phyloP scores from a whole-genome alignment of 2,113 vertebrate genomes.

The Leucoraja erinaceus region DNA sequence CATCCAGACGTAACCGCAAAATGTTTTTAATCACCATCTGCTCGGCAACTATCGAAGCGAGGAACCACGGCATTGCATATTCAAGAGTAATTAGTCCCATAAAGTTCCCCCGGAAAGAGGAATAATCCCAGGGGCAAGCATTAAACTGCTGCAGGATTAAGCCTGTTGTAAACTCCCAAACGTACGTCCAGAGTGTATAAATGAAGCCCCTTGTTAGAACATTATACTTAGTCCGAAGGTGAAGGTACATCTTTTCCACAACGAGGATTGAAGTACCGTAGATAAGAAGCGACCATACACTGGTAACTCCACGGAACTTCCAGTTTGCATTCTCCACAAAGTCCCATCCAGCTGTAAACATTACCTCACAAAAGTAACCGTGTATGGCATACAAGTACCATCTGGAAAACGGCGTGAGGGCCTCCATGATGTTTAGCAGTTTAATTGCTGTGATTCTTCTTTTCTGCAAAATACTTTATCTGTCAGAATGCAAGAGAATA shows the following conservation, averaged over 20 bases:
- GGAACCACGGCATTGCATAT: conserved; percentile 57
- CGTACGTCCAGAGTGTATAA: conserved; percentile 59
- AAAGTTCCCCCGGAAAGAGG: conserved; percentile 53
- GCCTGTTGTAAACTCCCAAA: conserved; percentile 64
- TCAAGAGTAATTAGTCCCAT: conserved; percentile 61
- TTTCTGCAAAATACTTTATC: neutral
- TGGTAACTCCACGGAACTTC: conserved; percentile 57
- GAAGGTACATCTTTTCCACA: conserved; percentile 52
- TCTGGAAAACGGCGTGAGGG: conserved; percentile 42
- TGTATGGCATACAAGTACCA: conserved; percentile 63
- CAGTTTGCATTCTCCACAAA: conserved; percentile 51
- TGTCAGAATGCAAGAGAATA: conserved; percentile 3
- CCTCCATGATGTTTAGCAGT: conserved; percentile 10
- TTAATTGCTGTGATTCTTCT: neutral
- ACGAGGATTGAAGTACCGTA: conserved; percentile 58
- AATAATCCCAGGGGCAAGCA: conserved; percentile 69
- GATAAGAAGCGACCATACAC: conserved; percentile 62
- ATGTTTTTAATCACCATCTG: conserved; percentile 59
- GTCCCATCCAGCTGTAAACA: conserved; percentile 57
- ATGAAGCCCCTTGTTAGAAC: conserved; percentile 48
- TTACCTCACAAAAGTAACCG: conserved; percentile 61
- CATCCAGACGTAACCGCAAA: conserved; percentile 51
- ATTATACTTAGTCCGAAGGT: conserved; percentile 45
- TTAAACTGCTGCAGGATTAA: conserved; percentile 48
- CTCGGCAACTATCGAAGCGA: conserved; percentile 58